Base-by-base conservation (phyloP, 1,140 invertebrate species). In the Formica selysi region DNA sequence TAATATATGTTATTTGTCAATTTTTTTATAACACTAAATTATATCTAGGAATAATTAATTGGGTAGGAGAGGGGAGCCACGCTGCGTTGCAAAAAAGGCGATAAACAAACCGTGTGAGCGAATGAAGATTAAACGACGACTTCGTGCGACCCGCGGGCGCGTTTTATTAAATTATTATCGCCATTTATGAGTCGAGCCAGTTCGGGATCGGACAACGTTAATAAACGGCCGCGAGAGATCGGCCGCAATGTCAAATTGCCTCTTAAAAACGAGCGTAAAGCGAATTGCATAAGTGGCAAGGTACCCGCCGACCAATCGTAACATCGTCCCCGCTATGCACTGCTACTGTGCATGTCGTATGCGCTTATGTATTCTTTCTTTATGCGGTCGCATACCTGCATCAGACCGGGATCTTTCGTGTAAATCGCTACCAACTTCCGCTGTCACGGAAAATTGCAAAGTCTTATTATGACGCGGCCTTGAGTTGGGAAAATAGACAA, bases 281-380 rank as follows among this genome's bases (percentile, higher is more conserved):
- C 78, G 86, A 89, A 89, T 89, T 89, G 85, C 84, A 89, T 86
- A 85, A 89, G 76, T 38, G 64, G 81, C 61, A 44, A 41, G 38
- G 54, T 67, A 68, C 44, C 29, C 76, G 32, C 48, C 26, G 62
- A 16, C 64, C 76, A 80, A 70, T 80, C 76, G 44, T 22, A 54
- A 32, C 54, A 16, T 80, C 48, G 64, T 54, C 22, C 44, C 38
- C 64, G 64, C 48, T 19, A 36, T 26, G 36, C 76, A 22, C 11
- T 36, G 44, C 76, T 70, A 80, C 64, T 29, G 32, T 36, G n/a
- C 44, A 26, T 51, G 41, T 61, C 44, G 16, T 54, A 44, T 29
- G 11, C 26, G 7, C 13, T 70, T 70, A 38, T 19, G 4, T 65
- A 38, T 76, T 16, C 44, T 67, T 65, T 59, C 54, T 59, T 59